A percentile compares a stretch with the other conserved stretches of the same genome.
phyloP scores from a whole-genome alignment of 2,113 vertebrate species.

The Lichenostomus cassidix region DNA sequence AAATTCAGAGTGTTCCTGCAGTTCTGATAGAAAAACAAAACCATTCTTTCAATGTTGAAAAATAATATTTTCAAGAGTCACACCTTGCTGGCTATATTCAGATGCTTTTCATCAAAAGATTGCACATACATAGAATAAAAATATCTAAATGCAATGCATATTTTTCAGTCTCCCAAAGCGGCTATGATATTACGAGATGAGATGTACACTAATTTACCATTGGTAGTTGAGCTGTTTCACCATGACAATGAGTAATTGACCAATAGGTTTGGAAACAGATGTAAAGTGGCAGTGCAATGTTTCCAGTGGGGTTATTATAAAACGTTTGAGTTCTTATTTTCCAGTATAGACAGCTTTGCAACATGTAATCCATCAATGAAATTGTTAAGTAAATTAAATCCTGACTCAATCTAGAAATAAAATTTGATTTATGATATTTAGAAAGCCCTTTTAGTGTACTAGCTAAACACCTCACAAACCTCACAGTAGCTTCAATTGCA shows the following conservation, averaged over 20 bases:
- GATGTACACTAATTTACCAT: slow-evolving; percentile 9
- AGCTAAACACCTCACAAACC: background rate
- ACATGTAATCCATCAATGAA: slow-evolving; percentile 5
- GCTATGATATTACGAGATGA: background rate
- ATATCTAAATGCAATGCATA: background rate
- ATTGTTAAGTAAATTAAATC: slow-evolving; percentile 38
- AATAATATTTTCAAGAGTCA: background rate
- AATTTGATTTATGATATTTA: slow-evolving; percentile 11
- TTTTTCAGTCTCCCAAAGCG: background rate
- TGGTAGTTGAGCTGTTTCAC: slow-evolving; percentile 14
- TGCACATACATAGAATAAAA: background rate
- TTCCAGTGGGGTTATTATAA: slow-evolving; percentile 19
- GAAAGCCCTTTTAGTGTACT: background rate
- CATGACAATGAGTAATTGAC: background rate
- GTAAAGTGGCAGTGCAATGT: background rate
- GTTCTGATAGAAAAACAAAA: background rate
- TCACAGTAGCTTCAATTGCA: background rate
- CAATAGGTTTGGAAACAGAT: slow-evolving; percentile 16
- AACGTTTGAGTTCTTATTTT: slow-evolving; percentile 29
- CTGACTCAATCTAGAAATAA: slow-evolving; percentile 15
- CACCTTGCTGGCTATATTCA: background rate
- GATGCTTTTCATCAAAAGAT: background rate
- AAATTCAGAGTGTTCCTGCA: background rate
- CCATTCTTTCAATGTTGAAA: background rate
- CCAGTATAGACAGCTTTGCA: background rate